These are phyloP conservation scores for Apis laboriosa DNA, from an alignment of 1,140 invertebrate species.

Conservation along the genomic window DNA sequence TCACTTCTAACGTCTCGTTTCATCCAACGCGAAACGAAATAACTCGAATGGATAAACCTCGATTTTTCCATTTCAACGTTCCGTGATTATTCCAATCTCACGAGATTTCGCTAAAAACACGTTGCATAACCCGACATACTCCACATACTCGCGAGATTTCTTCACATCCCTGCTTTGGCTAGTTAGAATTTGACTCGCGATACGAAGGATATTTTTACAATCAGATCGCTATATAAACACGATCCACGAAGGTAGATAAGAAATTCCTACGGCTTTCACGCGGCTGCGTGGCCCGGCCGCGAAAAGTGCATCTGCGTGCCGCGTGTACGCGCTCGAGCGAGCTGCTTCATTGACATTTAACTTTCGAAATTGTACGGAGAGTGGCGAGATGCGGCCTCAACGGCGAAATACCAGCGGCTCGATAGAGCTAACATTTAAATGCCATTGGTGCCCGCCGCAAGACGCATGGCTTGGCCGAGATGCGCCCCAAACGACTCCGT, in stretches of 20 bases:
- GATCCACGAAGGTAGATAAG: neutral
- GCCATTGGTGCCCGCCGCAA: conserved; percentile 61
- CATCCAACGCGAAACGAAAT: too few species aligned
- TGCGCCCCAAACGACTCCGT: conserved; percentile 46
- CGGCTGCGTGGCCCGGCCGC: neutral
- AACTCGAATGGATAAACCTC: too few species aligned
- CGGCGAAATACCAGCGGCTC: conserved; percentile 70
- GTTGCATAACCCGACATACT: too few species aligned
- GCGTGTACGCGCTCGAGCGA: conserved; percentile 20
- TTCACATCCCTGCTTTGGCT: too few species aligned
- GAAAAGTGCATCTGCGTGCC: conserved; percentile 43
- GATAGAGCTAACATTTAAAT: conserved; percentile 75
- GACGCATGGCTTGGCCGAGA: conserved; percentile 47
- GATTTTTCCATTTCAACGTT: too few species aligned
- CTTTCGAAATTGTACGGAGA: conserved; percentile 72
- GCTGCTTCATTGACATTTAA: conserved; percentile 73
- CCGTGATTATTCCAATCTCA: too few species aligned
- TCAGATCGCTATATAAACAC: neutral
- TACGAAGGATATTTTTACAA: neutral
- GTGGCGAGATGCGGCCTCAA: conserved; percentile 50
- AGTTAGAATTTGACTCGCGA: too few species aligned
- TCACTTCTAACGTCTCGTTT: too few species aligned
- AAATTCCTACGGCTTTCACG: conserved; percentile 3
- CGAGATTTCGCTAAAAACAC: too few species aligned
- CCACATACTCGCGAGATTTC: too few species aligned